phyloP scores from a whole-genome alignment of 2,888 invertebrate genomes.

The Eilema sororculum region DNA sequence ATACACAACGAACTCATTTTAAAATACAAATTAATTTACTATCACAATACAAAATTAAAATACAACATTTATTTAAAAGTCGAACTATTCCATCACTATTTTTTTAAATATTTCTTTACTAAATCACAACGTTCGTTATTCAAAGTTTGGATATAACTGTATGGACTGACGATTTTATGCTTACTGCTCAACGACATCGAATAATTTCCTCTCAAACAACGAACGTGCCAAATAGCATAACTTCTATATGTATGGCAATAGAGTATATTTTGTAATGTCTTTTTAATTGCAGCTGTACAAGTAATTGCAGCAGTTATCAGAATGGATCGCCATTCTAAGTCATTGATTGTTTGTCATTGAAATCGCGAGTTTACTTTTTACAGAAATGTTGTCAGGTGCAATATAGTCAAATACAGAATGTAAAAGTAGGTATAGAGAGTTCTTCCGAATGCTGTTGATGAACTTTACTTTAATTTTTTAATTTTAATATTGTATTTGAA shows the following conservation, averaged over 20 bases:
- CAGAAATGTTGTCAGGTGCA: not conserved
- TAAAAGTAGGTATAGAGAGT: not conserved
- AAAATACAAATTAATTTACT: constrained; percentile 13
- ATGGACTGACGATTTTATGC: constrained; percentile 15
- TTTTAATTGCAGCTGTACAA: not conserved
- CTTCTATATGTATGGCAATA: not conserved
- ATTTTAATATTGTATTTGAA: not conserved
- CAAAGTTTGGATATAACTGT: constrained; percentile 44
- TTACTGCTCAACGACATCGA: constrained; percentile 29
- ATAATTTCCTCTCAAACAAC: constrained; percentile 16
- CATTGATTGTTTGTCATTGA: constrained; percentile 16
- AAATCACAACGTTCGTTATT: constrained; percentile 35
- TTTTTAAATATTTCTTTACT: constrained; percentile 12
- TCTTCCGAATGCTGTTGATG: not conserved
- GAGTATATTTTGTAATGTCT: constrained; percentile 16
- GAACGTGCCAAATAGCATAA: not conserved
- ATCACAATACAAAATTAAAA: constrained; percentile 11
- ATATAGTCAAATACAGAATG: not conserved
- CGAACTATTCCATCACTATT: constrained; percentile 4
- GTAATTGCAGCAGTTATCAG: constrained; percentile 7
- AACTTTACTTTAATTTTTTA: not conserved
- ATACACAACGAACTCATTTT: constrained; percentile 36
- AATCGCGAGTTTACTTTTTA: not conserved
- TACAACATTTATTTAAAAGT: constrained; percentile 13
- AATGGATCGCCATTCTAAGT: constrained; percentile 22